These are phyloP conservation scores for Gryon sp. DNA, from an alignment of 1,140 invertebrate species.

Conservation along the genomic window DNA sequence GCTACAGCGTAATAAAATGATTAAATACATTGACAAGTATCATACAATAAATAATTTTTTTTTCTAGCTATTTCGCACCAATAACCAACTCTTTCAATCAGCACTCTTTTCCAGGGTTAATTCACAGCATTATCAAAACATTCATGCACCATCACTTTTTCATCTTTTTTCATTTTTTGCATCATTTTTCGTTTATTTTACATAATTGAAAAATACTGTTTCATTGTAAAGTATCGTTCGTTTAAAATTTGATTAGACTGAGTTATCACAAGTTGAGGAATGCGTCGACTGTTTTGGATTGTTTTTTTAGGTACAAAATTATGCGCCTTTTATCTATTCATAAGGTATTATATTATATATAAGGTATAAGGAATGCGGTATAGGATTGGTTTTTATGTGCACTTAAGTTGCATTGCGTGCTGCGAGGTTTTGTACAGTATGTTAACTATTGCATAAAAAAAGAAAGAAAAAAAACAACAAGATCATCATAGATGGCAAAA, in stretches of 20 bases:
- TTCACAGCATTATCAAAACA: too few relatives aligned
- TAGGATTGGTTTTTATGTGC: constrained; percentile 50
- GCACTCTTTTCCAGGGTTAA: too few relatives aligned
- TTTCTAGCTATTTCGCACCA: too few relatives aligned
- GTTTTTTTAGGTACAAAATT: constrained; percentile 34
- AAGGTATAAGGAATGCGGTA: constrained; percentile 44
- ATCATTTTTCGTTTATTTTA: not conserved
- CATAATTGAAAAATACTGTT: not conserved
- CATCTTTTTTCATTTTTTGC: too few relatives aligned
- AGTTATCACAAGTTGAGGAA: constrained; percentile 44
- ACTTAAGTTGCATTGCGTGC: constrained; percentile 51
- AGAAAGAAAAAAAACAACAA: constrained; percentile 36
- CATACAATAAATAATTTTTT: too few relatives aligned
- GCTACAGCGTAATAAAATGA: too few relatives aligned
- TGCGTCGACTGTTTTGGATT: not conserved
- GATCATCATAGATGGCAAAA: constrained; percentile 18
- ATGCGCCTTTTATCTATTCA: constrained; percentile 20
- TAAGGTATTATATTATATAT: constrained; percentile 28
- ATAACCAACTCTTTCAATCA: too few relatives aligned
- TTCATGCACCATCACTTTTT: too few relatives aligned
- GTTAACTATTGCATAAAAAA: constrained; percentile 36
- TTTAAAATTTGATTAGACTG: constrained; percentile 17
- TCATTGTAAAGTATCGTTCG: constrained; percentile 1
- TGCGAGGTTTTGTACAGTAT: constrained; percentile 50
- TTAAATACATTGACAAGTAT: too few relatives aligned